A percentile compares a stretch with the other conserved stretches of the same genome.
These are phyloP conservation scores for Macrophya alboannulata DNA, from an alignment of 2,888 invertebrate genomes.

Conservation along the genomic window DNA sequence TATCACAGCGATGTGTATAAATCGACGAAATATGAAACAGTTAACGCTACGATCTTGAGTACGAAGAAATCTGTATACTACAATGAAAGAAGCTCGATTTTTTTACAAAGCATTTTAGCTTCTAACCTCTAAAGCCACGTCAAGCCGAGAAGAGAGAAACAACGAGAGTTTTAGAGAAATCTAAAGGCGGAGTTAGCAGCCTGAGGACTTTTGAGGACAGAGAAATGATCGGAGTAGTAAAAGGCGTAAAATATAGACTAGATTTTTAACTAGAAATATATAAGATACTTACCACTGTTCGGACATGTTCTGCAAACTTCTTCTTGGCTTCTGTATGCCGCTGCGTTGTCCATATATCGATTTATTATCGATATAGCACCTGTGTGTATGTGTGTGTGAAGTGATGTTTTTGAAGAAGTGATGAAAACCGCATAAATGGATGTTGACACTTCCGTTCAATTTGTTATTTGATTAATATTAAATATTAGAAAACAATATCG, in stretches of 20 bases:
- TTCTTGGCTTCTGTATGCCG: conserved; percentile 31
- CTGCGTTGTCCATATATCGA: conserved; percentile 44
- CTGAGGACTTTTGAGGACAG: neutral
- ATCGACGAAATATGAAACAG: neutral
- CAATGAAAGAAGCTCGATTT: neutral
- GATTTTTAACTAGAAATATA: no score
- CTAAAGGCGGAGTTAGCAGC: neutral
- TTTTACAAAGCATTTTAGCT: neutral
- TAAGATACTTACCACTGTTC: conserved; percentile 51
- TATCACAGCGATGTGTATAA: neutral
- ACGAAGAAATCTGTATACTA: neutral
- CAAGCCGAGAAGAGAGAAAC: neutral
- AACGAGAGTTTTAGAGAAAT: neutral
- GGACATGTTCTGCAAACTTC: conserved; percentile 32
- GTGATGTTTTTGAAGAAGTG: neutral
- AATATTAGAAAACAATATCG: neutral
- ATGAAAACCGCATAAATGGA: neutral
- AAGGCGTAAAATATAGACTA: neutral
- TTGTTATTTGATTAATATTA: neutral
- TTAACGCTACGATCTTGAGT: neutral
- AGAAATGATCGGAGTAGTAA: neutral
- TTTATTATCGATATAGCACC: conserved; percentile 47
- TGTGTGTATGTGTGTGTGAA: neutral
- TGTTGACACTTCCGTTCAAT: conserved; percentile 25
- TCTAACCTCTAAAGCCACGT: conserved; percentile 39